Evolutionary conservation across 2,888 invertebrate genomes (phyloP).

Genomic region (Timema podura): DNA sequence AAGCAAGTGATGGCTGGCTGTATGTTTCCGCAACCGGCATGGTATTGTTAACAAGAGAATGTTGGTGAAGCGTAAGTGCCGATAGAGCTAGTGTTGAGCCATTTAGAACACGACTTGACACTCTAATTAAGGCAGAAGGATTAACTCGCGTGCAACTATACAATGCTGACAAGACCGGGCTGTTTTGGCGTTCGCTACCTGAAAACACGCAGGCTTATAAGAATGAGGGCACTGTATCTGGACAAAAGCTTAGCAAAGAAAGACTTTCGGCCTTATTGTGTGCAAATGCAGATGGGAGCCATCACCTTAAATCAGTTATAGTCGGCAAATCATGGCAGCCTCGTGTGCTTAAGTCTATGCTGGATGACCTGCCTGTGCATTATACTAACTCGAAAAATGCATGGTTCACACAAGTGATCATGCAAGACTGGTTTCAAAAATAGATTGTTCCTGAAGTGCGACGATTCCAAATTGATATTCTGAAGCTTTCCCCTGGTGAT

Average conservation of each 20-base stretch:
- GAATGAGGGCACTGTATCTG: too few relatives aligned
- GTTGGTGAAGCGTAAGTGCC: neutral
- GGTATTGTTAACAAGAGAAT: neutral
- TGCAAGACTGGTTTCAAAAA: neutral
- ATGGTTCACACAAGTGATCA: slow-evolving; percentile 5
- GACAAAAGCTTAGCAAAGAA: too few relatives aligned
- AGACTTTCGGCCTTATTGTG: too few relatives aligned
- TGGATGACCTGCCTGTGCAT: too few relatives aligned
- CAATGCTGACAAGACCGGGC: neutral
- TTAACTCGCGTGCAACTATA: neutral
- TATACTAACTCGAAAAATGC: slow-evolving; percentile 12
- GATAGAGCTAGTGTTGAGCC: too few relatives aligned
- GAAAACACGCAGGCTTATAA: too few relatives aligned
- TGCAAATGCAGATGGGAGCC: too few relatives aligned
- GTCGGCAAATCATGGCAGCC: too few relatives aligned
- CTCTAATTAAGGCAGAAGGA: neutral
- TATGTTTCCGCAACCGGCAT: neutral
- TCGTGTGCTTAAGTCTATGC: too few relatives aligned
- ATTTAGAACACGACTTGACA: too few relatives aligned
- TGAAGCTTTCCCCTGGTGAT: neutral
- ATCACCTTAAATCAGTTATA: too few relatives aligned
- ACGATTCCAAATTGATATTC: neutral
- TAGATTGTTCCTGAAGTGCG: neutral
- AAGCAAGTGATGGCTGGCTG: neutral
- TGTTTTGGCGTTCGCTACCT: neutral